Evolutionary conservation across 2,888 invertebrate species (phyloP), one percentile per base, ranked within the genome.

Genomic region (Drosophila subquinaria): DNA sequence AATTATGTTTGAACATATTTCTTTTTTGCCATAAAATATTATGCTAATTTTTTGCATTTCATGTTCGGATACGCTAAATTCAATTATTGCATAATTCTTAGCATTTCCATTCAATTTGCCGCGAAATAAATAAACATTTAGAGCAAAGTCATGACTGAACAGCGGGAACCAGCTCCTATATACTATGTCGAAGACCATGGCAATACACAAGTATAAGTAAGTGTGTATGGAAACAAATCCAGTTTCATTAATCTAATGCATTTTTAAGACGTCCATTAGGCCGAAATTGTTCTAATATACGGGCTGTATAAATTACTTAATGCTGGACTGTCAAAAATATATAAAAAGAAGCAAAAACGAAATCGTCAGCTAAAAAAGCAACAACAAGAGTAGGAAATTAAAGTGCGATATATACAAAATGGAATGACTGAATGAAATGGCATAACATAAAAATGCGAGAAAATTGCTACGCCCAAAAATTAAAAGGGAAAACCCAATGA

Each of bases 391-490:
- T 71, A 68, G 64, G 73, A 86, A 79, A 76, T 83, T 75, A 87
- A 82, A 81, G 76, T 76, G 57, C 75, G 67, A 78, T 78, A 77
- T 69, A 63, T 53, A 48, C 33, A 27, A 66, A 78, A 52, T 43
- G 62, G 53, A 82, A 81, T 73, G 81, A 72, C 69, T 63, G 57
- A 64, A 57, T 57, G 65, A 73, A 88, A 73, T 79, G 69, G 77
- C 89, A 86, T 71, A 86, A 65, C 70, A 83, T 82, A 86, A 88
- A 85, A 69, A 68, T 70, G 55, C 69, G 69, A 76, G 73, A 69
- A 82, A 83, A 75, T 75, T 81, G 78, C 74, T 76, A 83, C 81
- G 79, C 79, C 84, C 89, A 76, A 71, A 85, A 86, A 88, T 87
- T 74, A 73, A 83, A 85, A 75, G 70, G 69, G 53, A 60, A 42